phyloP scores from a whole-genome alignment of 2,797 vertebrate genomes.

The Characodon lateralis region DNA sequence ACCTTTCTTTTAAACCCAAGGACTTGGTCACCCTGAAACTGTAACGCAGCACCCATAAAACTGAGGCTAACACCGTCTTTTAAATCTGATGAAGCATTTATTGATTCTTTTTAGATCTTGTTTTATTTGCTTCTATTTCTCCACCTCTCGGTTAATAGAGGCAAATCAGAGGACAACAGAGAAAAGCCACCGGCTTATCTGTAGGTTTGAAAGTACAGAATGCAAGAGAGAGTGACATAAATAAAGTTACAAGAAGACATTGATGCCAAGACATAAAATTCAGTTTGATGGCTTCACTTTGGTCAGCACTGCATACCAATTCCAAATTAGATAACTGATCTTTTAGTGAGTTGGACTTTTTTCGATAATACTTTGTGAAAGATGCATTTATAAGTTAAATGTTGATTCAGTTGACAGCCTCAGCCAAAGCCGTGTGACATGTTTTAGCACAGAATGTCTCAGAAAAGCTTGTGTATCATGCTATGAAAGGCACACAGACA shows the following conservation, averaged over 20 bases:
- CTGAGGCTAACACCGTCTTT: constrained; percentile 73
- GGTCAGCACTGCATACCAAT: neutral
- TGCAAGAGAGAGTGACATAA: neutral
- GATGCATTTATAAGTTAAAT: neutral
- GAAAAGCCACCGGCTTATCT: constrained; percentile 19
- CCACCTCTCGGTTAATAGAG: constrained; percentile 61
- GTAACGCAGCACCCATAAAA: constrained; percentile 69
- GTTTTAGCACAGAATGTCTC: neutral
- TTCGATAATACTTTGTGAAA: neutral
- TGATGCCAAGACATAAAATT: constrained; percentile 6
- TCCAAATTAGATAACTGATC: neutral
- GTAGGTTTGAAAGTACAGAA: constrained; percentile 29
- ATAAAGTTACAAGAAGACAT: neutral
- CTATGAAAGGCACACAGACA: neutral
- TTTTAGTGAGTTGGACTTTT: no score
- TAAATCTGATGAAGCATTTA: constrained; percentile 84
- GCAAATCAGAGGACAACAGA: constrained; percentile 52
- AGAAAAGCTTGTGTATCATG: no score
- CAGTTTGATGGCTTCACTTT: constrained; percentile 31
- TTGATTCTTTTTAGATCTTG: constrained; percentile 79
- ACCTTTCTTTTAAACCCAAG: constrained; percentile 84
- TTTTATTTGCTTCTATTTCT: constrained; percentile 73
- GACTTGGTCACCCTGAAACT: constrained; percentile 81
- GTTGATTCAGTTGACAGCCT: neutral
- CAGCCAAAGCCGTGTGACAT: neutral